Percentiles rank a stretch among this genome's conserved stretches.
These are phyloP conservation scores for Chionoecetes opilio DNA, from an alignment of 1,140 invertebrate genomes.

Conservation along the genomic window DNA sequence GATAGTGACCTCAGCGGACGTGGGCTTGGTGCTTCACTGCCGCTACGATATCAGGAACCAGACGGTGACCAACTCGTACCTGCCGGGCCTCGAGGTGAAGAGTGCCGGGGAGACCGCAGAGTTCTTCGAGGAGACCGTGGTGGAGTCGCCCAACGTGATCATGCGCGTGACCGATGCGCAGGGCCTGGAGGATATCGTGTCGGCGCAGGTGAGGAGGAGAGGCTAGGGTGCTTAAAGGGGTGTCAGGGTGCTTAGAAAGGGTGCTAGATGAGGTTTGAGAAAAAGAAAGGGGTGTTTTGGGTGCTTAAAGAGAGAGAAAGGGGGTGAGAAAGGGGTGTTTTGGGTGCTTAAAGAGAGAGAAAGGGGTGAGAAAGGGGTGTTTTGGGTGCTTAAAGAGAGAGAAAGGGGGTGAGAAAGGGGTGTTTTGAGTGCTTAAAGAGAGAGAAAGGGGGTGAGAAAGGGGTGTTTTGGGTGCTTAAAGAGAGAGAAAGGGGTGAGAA, in stretches of 20 bases:
- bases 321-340: too few relatives aligned
- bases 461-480: too few relatives aligned
- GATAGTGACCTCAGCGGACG: constrained; percentile 96
- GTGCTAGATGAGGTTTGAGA: background rate
- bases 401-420: too few relatives aligned
- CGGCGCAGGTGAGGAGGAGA: constrained; percentile 83
- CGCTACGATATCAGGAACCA: constrained; percentile 97
- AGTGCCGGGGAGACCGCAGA: constrained; percentile 89
- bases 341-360: background rate
- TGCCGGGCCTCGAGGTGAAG: constrained; percentile 93
- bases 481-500: too few relatives aligned
- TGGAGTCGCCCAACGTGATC: constrained; percentile 96
- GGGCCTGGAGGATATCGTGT: constrained; percentile 83
- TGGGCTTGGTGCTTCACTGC: constrained; percentile 95
- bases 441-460: too few relatives aligned
- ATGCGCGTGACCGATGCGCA: constrained; percentile 91
- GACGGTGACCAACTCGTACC: constrained; percentile 90
- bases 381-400: too few relatives aligned
- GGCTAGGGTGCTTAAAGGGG: background rate
- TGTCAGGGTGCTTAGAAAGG: background rate
- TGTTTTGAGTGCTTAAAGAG: too few relatives aligned
- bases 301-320: too few relatives aligned
- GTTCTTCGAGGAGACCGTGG: constrained; percentile 85
- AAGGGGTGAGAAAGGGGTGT: too few relatives aligned
- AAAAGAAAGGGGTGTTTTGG: too few relatives aligned